These are phyloP conservation scores for Psilopogon haemacephalus DNA, from an alignment of 2,113 vertebrate genomes.

Conservation along the genomic window DNA sequence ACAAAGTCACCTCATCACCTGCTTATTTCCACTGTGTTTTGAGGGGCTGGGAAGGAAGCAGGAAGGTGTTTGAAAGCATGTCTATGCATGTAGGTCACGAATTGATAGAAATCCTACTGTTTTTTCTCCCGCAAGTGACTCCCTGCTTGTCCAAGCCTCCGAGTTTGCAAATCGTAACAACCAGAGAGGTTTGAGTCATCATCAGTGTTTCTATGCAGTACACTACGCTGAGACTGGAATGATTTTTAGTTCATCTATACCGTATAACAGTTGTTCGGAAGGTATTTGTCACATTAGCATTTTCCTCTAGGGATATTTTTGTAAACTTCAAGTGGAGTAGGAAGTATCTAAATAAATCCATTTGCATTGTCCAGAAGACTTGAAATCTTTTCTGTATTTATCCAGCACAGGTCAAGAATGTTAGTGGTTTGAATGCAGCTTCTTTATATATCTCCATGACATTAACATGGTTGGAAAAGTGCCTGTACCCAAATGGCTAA, in stretches of 20 bases:
- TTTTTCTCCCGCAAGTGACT: not conserved
- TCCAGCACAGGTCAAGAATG: not conserved
- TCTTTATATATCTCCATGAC: not conserved
- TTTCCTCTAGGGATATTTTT: constrained; percentile 1
- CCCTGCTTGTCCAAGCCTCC: not conserved
- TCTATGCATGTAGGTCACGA: not conserved
- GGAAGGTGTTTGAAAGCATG: not conserved
- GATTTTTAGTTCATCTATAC: not conserved
- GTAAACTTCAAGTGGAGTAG: not conserved
- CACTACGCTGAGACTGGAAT: not conserved
- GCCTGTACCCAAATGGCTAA: not conserved
- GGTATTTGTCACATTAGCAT: not conserved
- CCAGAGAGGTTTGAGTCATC: not conserved
- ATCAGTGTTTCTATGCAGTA: not conserved
- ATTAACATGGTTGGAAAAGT: not conserved
- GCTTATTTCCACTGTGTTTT: not conserved
- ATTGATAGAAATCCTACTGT: not conserved
- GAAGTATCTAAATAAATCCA: constrained; percentile 5
- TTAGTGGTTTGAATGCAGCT: not conserved
- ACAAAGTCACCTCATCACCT: not conserved
- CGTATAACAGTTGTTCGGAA: not conserved
- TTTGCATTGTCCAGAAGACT: not conserved
- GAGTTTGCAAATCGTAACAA: not conserved
- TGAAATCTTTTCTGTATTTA: not conserved
- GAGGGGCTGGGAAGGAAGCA: not conserved